Evolutionary conservation across 2,113 vertebrate species (phyloP).

Genomic region (Prinia subflava): DNA sequence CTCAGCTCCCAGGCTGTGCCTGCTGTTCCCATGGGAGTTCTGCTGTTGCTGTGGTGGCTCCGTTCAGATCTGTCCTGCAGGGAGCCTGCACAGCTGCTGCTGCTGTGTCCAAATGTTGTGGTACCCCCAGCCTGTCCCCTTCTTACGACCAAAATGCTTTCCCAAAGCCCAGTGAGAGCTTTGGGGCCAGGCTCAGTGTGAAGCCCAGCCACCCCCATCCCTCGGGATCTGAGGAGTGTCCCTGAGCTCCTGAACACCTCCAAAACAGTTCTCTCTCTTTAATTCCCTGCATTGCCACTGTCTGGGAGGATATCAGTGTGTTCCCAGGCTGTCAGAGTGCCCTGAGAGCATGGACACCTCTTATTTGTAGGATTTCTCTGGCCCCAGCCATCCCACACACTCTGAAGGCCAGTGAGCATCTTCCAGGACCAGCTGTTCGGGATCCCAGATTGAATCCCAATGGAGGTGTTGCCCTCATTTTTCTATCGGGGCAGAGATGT

Average conservation of each 20-base stretch:
- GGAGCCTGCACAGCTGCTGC: not conserved
- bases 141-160: not conserved
- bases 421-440: not conserved
- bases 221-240: not conserved
- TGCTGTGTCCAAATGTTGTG: not conserved
- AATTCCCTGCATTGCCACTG: not conserved
- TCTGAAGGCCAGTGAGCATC: not conserved
- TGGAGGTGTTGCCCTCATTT: not conserved
- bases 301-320: not conserved
- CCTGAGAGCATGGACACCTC: too few species aligned
- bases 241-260: too few species aligned
- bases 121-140: not conserved
- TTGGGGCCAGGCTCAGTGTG: not conserved
- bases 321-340: not conserved
- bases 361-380: not conserved
- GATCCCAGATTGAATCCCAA: not conserved
- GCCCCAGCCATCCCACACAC: not conserved
- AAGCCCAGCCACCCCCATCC: not conserved
- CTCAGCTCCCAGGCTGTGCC: not conserved
- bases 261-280: not conserved
- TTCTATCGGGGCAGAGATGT: not conserved
- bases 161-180: not conserved
- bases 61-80: too few species aligned
- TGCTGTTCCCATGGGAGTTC: not conserved
- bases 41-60: rapidly evolving